A percentile compares a stretch with the other conserved stretches of the same genome.
Conservation (phyloP, 1,140 invertebrate genomes). For the Scaptomyza graminum region DNA sequence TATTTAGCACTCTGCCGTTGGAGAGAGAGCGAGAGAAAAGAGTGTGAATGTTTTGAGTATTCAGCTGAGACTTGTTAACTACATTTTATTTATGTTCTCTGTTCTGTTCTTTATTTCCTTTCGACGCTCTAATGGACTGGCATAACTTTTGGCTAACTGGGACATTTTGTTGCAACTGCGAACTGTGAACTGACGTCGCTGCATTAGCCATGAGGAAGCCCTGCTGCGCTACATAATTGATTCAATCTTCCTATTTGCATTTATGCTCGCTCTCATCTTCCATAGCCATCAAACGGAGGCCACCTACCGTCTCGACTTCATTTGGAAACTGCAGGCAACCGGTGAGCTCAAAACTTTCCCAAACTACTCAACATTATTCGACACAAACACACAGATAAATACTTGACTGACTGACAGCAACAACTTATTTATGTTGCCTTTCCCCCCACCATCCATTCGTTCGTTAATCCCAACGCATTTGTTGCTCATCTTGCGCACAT, state of each 20-base stretch:
- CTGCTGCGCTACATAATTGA: slow-evolving; percentile 83
- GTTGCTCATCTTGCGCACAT: slow-evolving; percentile 40
- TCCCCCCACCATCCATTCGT: slow-evolving; percentile 9
- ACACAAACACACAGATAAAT: not conserved
- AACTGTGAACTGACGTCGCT: not conserved
- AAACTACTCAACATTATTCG: slow-evolving; percentile 24
- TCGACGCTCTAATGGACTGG: slow-evolving; percentile 67
- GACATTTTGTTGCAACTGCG: slow-evolving; percentile 9
- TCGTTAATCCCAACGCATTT: not conserved
- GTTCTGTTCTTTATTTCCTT: slow-evolving; percentile 8
- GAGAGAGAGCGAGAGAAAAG: too few relatives aligned
- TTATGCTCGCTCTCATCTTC: slow-evolving; percentile 90
- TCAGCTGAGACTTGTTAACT: slow-evolving; percentile 7
- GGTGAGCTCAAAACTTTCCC: slow-evolving; percentile 84
- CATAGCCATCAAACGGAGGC: slow-evolving; percentile 96
- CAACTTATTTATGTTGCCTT: slow-evolving; percentile 5
- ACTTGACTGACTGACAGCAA: slow-evolving; percentile 6
- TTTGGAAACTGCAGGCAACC: slow-evolving; percentile 96
- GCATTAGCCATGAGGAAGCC: slow-evolving; percentile 75
- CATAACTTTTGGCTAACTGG: slow-evolving; percentile 65
- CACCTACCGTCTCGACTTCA: slow-evolving; percentile 94
- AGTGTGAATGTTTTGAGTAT: not conserved
- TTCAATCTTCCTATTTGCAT: slow-evolving; percentile 85
- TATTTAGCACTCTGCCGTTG: slow-evolving; percentile 67
- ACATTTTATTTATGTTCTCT: slow-evolving; percentile 1